phyloP scores from a whole-genome alignment of 2,888 invertebrate species.

The Cyrtodaria siliqua region DNA sequence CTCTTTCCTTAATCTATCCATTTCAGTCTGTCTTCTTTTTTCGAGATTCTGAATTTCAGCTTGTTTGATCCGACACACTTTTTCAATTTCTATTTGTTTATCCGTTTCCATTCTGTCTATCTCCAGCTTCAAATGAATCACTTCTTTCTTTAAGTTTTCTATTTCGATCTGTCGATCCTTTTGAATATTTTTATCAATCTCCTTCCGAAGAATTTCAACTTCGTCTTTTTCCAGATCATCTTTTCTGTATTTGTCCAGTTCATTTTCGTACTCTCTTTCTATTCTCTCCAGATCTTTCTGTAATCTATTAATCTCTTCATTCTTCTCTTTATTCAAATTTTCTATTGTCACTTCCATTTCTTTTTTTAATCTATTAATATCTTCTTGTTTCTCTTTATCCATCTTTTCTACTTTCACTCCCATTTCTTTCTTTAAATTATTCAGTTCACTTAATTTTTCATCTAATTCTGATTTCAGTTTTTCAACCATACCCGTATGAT shows the following conservation, averaged over 20 bases:
- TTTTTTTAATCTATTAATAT: slow-evolving; percentile 39
- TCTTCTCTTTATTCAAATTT: slow-evolving; percentile 17
- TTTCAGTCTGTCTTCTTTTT: slow-evolving; percentile 38
- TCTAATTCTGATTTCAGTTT: slow-evolving; percentile 12
- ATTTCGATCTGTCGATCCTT: slow-evolving; percentile 49
- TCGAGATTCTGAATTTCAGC: slow-evolving; percentile 50
- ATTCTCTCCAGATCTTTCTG: slow-evolving; percentile 40
- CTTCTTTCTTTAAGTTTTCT: slow-evolving; percentile 53
- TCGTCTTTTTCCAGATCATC: slow-evolving; percentile 46
- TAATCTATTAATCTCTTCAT: slow-evolving; percentile 36
- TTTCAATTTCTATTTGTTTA: slow-evolving; percentile 49
- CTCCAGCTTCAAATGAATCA: slow-evolving; percentile 49
- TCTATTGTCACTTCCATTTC: slow-evolving; percentile 21
- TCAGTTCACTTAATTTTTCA: slow-evolving; percentile 11
- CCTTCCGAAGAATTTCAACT: slow-evolving; percentile 35
- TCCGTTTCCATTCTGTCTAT: slow-evolving; percentile 49
- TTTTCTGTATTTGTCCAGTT: slow-evolving; percentile 38
- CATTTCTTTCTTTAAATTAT: slow-evolving; percentile 19
- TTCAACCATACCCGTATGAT: slow-evolving; percentile 8
- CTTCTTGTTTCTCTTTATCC: slow-evolving; percentile 32
- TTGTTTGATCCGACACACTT: slow-evolving; percentile 41
- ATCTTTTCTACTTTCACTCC: slow-evolving; percentile 35
- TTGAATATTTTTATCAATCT: slow-evolving; percentile 46
- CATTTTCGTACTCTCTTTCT: slow-evolving; percentile 29
- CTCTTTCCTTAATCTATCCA: slow-evolving; percentile 50